Evolutionary conservation across 2,797 vertebrate species (phyloP), one percentile per base, ranked within the genome.

Genomic region (Lepilemur septentrionalis): DNA sequence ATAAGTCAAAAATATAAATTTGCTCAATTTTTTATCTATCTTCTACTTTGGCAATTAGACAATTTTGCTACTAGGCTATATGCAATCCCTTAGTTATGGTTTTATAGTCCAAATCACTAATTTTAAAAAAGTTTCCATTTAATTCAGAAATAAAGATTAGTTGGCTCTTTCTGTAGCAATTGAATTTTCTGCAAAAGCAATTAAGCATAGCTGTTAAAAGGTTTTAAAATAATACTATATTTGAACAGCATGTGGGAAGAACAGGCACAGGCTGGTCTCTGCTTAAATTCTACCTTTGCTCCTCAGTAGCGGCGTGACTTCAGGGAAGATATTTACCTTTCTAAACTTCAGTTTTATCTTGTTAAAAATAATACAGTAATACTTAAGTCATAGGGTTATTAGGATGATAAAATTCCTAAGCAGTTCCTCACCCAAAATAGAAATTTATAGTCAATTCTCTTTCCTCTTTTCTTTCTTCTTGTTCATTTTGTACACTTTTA

Each of bases 81-180:
- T 1, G 11, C 4, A 89, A 86, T 52, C 15, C 2, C 20, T 86
- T 89, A 28, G 10, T 50, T 89, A 28, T 89, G 7, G 12, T 59
- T 69, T 70, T 88, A 41, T 63, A 35, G 4, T 23, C 14, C 46
- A 92, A 93, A 82, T 0, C 0, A 59, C 35, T 63, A 59, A 23
- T 65, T 48, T 80, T 57, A 5, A 43, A 43, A 35, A 93, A 30
- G 25, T 43, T 92, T 55, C 11, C 65, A 1, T 46, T 83, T 81
- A 89, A 95, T 89, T 96, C 52, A 86, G n/a, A 94, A 84, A 79
- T 32, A 90, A 87, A 92, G 23, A 73, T 18, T 76, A 25, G 2
- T 50, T 93, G 22, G 2, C 4, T 88, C 83, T 80, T 79, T 72
- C 80, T 88, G 20, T 50, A 89, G 2, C 28, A 69, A 46, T 3